phyloP scores from a whole-genome alignment of 1,140 invertebrate species.

The Rhyacophila brunnea region DNA sequence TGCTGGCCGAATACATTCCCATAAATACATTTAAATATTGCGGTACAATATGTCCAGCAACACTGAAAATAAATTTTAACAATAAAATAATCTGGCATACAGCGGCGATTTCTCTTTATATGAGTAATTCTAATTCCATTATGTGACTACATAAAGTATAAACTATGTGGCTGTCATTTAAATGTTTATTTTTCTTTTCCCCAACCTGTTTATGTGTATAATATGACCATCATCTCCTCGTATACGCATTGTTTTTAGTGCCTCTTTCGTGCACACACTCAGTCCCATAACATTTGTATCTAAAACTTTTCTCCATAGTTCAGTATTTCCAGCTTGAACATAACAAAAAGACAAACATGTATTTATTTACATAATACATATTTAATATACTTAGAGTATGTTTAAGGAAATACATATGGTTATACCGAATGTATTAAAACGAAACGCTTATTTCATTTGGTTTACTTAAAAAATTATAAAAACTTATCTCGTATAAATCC shows the following conservation, averaged over 20 bases:
- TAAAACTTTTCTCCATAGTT: constrained; percentile 31
- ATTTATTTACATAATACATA: no score
- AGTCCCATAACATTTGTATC: constrained; percentile 59
- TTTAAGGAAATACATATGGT: no score
- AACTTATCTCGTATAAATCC: no score
- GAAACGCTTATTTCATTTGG: no score
- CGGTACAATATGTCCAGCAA: constrained; percentile 2
- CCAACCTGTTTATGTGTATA: constrained; percentile 64
- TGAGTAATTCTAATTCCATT: no score
- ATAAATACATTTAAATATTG: constrained; percentile 38
- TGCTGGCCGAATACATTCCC: constrained; percentile 61
- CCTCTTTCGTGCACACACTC: constrained; percentile 56
- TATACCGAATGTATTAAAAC: no score
- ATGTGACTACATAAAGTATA: no score
- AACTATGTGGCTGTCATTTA: no score
- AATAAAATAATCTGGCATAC: not conserved
- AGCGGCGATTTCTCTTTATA: no score
- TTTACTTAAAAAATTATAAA: no score
- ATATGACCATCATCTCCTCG: constrained; percentile 64
- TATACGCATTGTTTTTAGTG: constrained; percentile 59
- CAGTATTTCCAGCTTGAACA: constrained; percentile 12
- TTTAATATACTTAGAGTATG: no score
- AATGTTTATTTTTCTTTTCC: no score
- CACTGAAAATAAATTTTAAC: not conserved
- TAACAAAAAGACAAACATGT: not conserved